Percentiles rank a stretch among this genome's conserved stretches.
Conservation (phyloP, 1,140 invertebrate species). For the Drosophila sp. region DNA sequence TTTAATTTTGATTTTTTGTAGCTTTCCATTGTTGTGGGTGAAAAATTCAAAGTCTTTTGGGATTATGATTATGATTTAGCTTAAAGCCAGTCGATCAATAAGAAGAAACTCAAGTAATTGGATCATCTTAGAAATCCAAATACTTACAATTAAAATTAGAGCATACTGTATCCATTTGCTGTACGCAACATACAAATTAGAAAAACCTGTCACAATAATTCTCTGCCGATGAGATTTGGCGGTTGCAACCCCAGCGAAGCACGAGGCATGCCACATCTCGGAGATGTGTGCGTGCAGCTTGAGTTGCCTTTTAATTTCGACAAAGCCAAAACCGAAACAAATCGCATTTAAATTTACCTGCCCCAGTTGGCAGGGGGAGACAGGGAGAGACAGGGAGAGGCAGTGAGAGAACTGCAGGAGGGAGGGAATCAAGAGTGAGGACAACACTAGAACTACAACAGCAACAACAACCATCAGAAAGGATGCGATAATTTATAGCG, state of each 20-base stretch:
- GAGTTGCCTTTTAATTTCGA: conserved; percentile 69
- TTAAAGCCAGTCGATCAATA: conserved; percentile 8
- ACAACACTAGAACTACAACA: conserved; percentile 19
- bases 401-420: background rate
- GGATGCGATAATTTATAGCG: conserved; percentile 83
- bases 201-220: conserved; percentile 76
- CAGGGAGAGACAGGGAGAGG: conserved; percentile 4
- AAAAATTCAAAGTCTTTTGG: background rate
- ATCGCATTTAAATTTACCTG: conserved; percentile 84
- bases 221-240: conserved; percentile 21
- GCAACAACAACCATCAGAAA: conserved; percentile 72
- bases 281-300: too few relatives aligned
- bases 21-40: conserved; percentile 3
- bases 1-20: conserved; percentile 30
- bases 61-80: background rate
- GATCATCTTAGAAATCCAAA: background rate
- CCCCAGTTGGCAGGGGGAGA: conserved; percentile 18
- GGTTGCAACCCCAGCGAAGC: conserved; percentile 33
- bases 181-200: conserved; percentile 58
- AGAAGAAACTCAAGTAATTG: background rate
- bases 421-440: background rate
- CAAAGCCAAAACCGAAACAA: conserved; percentile 81
- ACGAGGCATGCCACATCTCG: background rate
- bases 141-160: conserved; percentile 24
- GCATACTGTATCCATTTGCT: conserved; percentile 1